Evolutionary conservation across 92 coral and sea anemone species (phyloP), one percentile per base, ranked within the genome.

Genomic region (Zoanthus solanderi): DNA sequence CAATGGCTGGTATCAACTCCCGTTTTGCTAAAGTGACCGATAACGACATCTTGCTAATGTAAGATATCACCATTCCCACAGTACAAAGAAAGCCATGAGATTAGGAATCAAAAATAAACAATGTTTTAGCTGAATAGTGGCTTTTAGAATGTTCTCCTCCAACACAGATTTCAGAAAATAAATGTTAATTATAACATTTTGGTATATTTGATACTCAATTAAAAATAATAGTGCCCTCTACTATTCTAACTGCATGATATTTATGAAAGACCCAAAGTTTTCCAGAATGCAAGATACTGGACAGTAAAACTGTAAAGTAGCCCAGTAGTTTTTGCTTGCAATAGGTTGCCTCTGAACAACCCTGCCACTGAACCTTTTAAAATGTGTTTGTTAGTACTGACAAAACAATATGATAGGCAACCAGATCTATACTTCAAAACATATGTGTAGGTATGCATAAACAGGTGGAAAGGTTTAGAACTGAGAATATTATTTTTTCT

Each of bases 311-410:
- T 9, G 47, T 72, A 44, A 42, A 72, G 77, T 72, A 72, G 56
- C 77, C 73, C 54, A 72, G 77, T 72, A 44, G 77, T 72, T 72
- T 72, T 72, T 72, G 77, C 77, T 72, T 12, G 77, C 77, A 72
- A 72, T 54, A 72, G 53, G 29, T 11, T 72, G 77, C 77, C 53
- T 72, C 46, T 72, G 77, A 17, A 72, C 77, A 72, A 42, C 56
- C 77, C 56, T 72, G 77, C 75, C 75, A 32, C 75, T 69, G 48
- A 69, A 69, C 75, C 11, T 69, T 29, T 29, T 68, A 68, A 69
- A 23, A 23, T 23, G 47, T 45, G 29, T 31, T 69, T 69, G 75
- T 9, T 69, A 69, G 31, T 32, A 69, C 75, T 11, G 75, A 3
- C 34, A 0, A 69, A 71, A 73, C 54, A 73, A 73, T 73, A 73